Evolutionary conservation across 2,888 invertebrate genomes (phyloP).

Genomic region (Drosophila limbata): DNA sequence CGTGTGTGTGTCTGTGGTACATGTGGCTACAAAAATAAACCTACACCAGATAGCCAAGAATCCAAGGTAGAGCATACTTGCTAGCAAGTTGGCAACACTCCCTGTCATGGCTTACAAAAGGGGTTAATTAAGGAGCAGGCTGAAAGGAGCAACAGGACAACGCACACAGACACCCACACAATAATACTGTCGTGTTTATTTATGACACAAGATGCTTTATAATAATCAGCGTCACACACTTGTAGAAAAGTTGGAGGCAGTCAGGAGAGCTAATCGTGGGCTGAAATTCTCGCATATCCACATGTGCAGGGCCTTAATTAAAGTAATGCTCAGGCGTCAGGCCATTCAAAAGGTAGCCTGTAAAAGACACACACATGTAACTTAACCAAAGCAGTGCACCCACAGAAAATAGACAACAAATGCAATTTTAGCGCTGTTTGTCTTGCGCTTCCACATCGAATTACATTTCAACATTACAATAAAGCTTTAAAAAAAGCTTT

Average conservation of each 20-base stretch:
- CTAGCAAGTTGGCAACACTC: conserved; percentile 37
- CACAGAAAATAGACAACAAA: conserved; percentile 27
- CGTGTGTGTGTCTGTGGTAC: conserved; percentile 15
- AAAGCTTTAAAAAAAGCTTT: background rate
- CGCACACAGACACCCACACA: conserved; percentile 37
- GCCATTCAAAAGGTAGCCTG: conserved; percentile 1
- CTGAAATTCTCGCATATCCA: conserved; percentile 41
- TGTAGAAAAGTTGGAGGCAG: conserved; percentile 52
- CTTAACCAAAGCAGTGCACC: conserved; percentile 28
- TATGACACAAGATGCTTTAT: conserved; percentile 83
- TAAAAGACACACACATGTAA: conserved; percentile 46
- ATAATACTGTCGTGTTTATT: conserved; percentile 76
- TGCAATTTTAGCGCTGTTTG: background rate
- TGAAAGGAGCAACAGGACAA: conserved; percentile 54
- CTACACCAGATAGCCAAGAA: conserved; percentile 30
- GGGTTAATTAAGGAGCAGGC: conserved; percentile 72
- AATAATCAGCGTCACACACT: conserved; percentile 82
- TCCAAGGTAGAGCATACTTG: conserved; percentile 42
- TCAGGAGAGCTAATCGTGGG: conserved; percentile 29
- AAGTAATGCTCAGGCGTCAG: conserved; percentile 67
- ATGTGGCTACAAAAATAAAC: conserved; percentile 32
- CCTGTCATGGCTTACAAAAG: conserved; percentile 69
- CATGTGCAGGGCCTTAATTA: conserved; percentile 72
- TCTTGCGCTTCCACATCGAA: background rate
- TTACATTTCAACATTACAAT: background rate